These are phyloP conservation scores for Menura novaehollandiae DNA, from an alignment of 2,113 vertebrate genomes.

Conservation along the genomic window DNA sequence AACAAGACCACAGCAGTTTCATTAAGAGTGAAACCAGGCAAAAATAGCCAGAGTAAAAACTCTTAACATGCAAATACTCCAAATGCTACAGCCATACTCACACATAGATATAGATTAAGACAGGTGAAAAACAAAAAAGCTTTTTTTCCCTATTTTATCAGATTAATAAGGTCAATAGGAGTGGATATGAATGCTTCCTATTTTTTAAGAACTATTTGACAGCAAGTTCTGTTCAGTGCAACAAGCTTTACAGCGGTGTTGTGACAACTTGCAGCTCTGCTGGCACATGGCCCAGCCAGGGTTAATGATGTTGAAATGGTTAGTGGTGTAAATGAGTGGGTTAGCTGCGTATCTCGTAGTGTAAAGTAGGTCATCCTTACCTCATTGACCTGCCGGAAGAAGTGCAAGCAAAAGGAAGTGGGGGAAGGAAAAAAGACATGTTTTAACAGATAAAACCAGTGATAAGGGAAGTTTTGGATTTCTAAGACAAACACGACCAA, in stretches of 20 bases:
- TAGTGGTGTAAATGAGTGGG: conserved; percentile 70
- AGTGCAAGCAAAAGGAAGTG: conserved; percentile 81
- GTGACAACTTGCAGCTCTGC: conserved; percentile 20
- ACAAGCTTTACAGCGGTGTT: background rate
- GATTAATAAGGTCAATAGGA: conserved; percentile 57
- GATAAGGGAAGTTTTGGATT: conserved; percentile 68
- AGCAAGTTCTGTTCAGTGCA: conserved; percentile 49
- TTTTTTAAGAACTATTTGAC: background rate
- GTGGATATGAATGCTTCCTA: conserved; percentile 31
- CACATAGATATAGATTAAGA: background rate
- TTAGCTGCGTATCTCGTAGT: conserved; percentile 73
- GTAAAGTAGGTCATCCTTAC: conserved; percentile 83
- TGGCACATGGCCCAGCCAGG: conserved; percentile 31
- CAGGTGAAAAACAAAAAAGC: background rate
- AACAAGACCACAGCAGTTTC: background rate
- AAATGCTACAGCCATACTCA: conserved; percentile 9
- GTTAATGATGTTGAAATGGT: conserved; percentile 61
- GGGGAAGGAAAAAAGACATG: conserved; percentile 77
- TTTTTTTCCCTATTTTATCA: conserved; percentile 24
- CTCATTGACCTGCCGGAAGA: conserved; percentile 95
- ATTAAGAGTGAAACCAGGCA: background rate
- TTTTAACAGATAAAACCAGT: conserved; percentile 80
- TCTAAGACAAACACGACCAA: conserved; percentile 54
- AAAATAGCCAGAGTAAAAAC: background rate
- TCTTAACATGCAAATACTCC: conserved; percentile 61